Base-by-base conservation (phyloP, 1,140 invertebrate genomes). In the Ylistrum balloti region DNA sequence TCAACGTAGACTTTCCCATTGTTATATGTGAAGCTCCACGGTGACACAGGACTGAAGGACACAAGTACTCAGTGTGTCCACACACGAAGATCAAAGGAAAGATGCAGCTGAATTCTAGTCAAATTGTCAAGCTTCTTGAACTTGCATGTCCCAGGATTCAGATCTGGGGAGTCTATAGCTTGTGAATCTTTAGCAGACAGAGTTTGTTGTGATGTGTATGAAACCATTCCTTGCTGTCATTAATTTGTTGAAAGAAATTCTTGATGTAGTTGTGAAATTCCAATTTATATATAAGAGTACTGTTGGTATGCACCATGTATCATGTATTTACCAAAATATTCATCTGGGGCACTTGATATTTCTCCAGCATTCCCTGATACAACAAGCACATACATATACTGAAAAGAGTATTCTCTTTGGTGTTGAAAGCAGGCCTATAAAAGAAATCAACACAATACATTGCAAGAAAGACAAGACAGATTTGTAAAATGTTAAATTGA, bases 1-100 rank as follows among this genome's bases (percentile, higher is more conserved):
- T 96, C n/a, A 92, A 95, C 93, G 93, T 93, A 87, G 95, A 96
- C 87, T 94, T 96, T 87, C 96, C 95, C 20, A 93, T 96, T 88
- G 92, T 96, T 22, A 91, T 96, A 88, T 95, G 94, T 92, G 93
- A 96, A 88, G 93, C 93, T 3, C 92, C 92, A 85, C 89, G 56
- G 56, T 74, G 56, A 74, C 56, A n/a, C 56, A 74, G 56, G 56
- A 74, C 45, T 28, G 56, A 11, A 17, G 56, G 56, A 74, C 56
- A n/a, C 45, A 10, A 48, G 22, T 17, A 48, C 45, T 20, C n/a
- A n/a, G 45, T 74, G 22, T 74, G 56, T 74, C 56, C 56, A 74
- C 22, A 74, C 22, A 74, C 3, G 20, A 45, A 45, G 41, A 74
- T 28, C 9, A 28, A 28, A 74, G 56, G 56, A 74, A 74, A 17